Evolutionary conservation across 1,140 invertebrate species (phyloP), one percentile per base, ranked within the genome.

Genomic region (Papilio helenus): DNA sequence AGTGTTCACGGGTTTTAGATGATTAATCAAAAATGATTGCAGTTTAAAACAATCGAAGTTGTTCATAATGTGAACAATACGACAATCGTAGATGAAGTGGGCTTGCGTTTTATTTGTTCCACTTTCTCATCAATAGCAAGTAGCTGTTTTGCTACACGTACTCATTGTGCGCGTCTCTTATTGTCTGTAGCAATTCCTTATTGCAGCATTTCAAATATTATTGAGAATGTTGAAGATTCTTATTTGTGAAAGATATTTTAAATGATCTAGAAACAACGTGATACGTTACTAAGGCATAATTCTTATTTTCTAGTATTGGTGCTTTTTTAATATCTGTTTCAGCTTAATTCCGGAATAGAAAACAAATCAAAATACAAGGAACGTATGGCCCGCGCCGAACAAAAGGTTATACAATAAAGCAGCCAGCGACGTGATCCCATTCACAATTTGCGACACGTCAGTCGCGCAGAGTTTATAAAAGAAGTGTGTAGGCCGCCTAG

Each of bases 101-200:
- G 61, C 61, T 26, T 29, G 61, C 12, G 61, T 68, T 68, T 68
- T 68, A 68, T 68, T 68, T 68, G 61, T 68, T 68, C 61, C 26
- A 29, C 61, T 68, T 68, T 68, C 61, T 68, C 61, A 68, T 68
- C 61, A 29, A 68, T 68, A 68, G 61, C 61, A 68, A 68, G 61
- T 68, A 68, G 61, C 61, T 29, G 61, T 68, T 68, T 68, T 34
- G 14, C 61, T 68, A 68, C 26, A 68, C 26, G 12, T 68, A 16
- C 23, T 68, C 61, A 29, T 68, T 68, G 61, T 68, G 61, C 61
- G 61, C 61, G 3, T 29, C 61, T 68, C 61, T 68, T 61, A 61
- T 61, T 68, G 61, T 68, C 61, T 68, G 61, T 68, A 16, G 61
- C 61, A 68, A 68, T 68, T 68, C 26, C 26, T 29, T 29, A 29